phyloP scores from a whole-genome alignment of 2,113 vertebrate genomes.

The Desmodus rotundus region DNA sequence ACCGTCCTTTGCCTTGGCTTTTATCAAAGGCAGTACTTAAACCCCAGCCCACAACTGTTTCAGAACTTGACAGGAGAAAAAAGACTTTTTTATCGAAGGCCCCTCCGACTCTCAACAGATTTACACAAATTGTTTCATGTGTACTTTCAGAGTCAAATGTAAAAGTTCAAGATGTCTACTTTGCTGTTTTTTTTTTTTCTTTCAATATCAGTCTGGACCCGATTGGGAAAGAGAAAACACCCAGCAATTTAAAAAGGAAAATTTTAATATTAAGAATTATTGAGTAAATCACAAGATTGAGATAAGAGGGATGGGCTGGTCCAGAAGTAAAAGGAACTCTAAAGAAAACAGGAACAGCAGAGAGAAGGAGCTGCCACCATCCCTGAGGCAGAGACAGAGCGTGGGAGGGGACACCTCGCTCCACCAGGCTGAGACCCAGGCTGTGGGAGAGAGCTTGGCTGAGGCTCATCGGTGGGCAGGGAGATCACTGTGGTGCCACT shows the following conservation, averaged over 20 bases:
- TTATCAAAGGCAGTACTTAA: background rate
- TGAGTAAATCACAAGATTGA: background rate
- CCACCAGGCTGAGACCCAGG: too few relatives aligned
- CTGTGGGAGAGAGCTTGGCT: background rate
- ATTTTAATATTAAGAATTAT: background rate
- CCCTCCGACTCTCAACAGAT: background rate
- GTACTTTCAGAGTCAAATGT: background rate
- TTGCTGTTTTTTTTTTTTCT: background rate
- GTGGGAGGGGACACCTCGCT: background rate
- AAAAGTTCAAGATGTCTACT: background rate
- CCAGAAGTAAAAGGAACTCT: background rate
- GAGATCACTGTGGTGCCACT: background rate
- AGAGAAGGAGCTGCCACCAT: background rate
- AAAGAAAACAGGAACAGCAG: background rate
- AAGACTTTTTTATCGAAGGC: background rate
- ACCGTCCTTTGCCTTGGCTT: background rate
- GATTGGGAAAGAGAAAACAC: background rate
- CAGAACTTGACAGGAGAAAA: background rate
- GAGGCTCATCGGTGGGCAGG: background rate
- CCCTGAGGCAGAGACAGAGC: background rate
- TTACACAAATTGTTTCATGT: background rate
- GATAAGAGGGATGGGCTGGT: background rate
- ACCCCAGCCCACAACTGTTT: background rate
- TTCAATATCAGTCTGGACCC: background rate
- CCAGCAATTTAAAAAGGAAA: background rate